Evolutionary conservation across 2,113 vertebrate species (phyloP).

Genomic region (Stercorarius parasiticus): DNA sequence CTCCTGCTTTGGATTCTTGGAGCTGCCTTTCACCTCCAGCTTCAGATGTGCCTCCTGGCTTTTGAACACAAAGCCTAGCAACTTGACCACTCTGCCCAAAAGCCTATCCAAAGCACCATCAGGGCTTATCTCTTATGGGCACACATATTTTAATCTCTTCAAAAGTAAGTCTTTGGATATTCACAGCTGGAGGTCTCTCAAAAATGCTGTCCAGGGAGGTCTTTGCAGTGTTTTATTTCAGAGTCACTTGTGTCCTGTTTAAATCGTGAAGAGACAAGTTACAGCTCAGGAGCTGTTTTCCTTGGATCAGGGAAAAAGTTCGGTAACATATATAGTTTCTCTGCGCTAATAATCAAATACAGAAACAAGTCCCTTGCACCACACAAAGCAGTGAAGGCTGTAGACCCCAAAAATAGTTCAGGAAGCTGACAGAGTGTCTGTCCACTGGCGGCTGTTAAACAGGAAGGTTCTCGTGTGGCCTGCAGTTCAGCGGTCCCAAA

Average conservation of each 20-base stretch:
- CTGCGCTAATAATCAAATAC: neutral
- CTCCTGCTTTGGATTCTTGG: neutral
- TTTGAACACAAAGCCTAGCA: neutral
- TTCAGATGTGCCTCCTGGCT: neutral
- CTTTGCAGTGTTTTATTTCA: neutral
- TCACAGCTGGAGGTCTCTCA: neutral
- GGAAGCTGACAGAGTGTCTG: neutral
- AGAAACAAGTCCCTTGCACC: neutral
- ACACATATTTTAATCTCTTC: neutral
- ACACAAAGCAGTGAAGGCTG: neutral
- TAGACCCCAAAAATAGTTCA: neutral
- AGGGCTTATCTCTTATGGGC: neutral
- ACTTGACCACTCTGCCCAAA: neutral
- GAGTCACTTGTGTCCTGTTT: neutral
- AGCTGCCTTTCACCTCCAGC: neutral
- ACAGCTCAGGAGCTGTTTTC: neutral
- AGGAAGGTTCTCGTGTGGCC: neutral
- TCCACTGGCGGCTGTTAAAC: neutral
- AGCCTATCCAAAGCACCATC: neutral
- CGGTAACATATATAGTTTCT: neutral
- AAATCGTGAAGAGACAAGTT: neutral
- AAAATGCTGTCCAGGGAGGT: neutral
- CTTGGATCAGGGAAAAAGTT: neutral
- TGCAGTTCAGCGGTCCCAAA: neutral
- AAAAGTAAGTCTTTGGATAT: neutral